Evolutionary conservation across 92 coral and sea anemone species (phyloP).

Genomic region (Palythoa grandiflora): DNA sequence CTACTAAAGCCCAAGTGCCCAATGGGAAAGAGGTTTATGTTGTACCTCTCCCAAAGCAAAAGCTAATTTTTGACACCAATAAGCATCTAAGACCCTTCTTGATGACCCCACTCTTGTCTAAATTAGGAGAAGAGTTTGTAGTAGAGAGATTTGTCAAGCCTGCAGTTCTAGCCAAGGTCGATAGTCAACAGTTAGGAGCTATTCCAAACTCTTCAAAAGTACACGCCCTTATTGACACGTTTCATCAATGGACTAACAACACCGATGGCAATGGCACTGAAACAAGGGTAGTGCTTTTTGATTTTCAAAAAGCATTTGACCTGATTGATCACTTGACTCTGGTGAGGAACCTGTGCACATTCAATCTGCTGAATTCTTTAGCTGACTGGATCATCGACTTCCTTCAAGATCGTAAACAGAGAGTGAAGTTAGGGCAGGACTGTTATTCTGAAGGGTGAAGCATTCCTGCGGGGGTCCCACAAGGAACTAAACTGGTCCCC

Average conservation of each 20-base stretch:
- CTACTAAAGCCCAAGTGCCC: neutral
- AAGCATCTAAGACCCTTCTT: neutral
- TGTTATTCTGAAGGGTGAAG: neutral
- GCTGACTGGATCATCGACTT: neutral
- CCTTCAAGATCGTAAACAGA: neutral
- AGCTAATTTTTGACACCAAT: neutral
- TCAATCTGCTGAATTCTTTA: neutral
- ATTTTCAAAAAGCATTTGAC: neutral
- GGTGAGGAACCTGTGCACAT: neutral
- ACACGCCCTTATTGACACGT: constrained; percentile 6
- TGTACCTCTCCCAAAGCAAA: no score
- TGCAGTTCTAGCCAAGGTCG: constrained; percentile 12
- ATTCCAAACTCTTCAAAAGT: constrained; percentile 17
- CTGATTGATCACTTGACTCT: neutral
- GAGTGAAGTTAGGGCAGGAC: neutral
- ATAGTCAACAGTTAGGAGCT: constrained; percentile 13
- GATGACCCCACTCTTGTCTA: constrained; percentile 9
- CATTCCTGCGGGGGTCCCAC: neutral
- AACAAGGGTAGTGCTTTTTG: neutral
- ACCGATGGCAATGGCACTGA: constrained; percentile 7
- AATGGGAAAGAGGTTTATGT: neutral
- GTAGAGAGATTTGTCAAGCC: constrained; percentile 2
- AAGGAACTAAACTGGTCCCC: neutral
- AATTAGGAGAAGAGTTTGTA: neutral
- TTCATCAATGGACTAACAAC: neutral